Conservation (phyloP, 2,888 invertebrate genomes). For the Ornithoptera alexandrae region DNA sequence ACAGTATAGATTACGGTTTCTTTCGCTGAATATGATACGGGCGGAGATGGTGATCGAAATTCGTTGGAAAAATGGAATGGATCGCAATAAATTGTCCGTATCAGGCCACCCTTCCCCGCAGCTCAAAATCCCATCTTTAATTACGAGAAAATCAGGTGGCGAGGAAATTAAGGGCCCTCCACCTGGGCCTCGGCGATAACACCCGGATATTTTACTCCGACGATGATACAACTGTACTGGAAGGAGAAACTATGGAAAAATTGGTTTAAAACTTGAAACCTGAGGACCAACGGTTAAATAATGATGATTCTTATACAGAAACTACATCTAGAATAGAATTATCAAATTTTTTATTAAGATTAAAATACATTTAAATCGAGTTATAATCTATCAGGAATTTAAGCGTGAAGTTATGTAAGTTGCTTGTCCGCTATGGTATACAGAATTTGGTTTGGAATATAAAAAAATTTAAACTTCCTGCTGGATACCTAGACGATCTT, state of each 20-base stretch:
- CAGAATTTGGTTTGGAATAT: no score
- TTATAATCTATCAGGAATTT: no score
- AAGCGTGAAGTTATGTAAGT: no score
- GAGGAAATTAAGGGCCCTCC: constrained; percentile 45
- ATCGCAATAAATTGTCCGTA: constrained; percentile 41
- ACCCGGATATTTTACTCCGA: constrained; percentile 45
- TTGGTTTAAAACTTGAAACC: no score
- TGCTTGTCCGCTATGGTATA: no score
- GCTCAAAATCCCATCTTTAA: constrained; percentile 54
- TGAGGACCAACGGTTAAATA: no score
- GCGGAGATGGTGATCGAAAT: constrained; percentile 1
- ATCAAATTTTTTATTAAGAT: no score
- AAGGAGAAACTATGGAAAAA: not conserved
- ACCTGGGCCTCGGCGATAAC: constrained; percentile 50
- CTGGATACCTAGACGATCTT: no score
- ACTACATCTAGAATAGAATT: no score
- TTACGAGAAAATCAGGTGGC: constrained; percentile 57
- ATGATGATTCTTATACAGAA: no score
- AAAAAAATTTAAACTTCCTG: no score
- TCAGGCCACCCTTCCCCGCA: constrained; percentile 38
- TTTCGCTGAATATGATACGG: constrained; percentile 12
- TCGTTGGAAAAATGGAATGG: constrained; percentile 22
- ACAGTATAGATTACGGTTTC: constrained; percentile 13
- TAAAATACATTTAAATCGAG: no score
- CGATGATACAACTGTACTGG: constrained; percentile 30